A percentile compares a stretch with the other conserved stretches of the same genome.
Evolutionary conservation across 2,113 vertebrate species (phyloP).

Genomic region (sheep (Ovis aries)): DNA sequence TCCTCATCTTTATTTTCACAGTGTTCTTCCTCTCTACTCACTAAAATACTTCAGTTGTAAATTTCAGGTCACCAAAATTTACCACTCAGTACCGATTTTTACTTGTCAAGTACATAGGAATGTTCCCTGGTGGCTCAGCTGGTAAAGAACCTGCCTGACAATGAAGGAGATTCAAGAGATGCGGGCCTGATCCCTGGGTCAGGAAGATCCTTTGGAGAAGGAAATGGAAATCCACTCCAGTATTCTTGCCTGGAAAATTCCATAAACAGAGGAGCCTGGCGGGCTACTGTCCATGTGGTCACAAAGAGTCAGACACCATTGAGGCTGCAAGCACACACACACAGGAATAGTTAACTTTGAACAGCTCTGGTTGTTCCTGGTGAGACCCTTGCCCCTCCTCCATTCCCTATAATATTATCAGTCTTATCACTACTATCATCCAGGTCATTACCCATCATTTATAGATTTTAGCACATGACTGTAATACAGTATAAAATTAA

Average conservation of each 20-base stretch:
- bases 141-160: background rate
- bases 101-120: background rate
- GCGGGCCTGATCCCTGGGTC: accelerated
- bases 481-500: background rate
- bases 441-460: background rate
- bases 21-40: background rate
- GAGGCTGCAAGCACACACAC: accelerated
- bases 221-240: background rate
- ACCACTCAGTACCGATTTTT: background rate
- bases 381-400: background rate
- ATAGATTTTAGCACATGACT: background rate
- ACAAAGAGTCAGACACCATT: background rate
- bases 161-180: background rate
- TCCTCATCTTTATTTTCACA: background rate
- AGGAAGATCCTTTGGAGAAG: background rate
- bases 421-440: no score
- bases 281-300: background rate
- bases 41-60: background rate
- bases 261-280: background rate
- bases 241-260: background rate
- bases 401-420: background rate
- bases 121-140: background rate
- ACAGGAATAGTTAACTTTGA: background rate
- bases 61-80: background rate
- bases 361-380: background rate